Conservation (phyloP, 2,797 vertebrate species). For the Uromys caudimaculatus region DNA sequence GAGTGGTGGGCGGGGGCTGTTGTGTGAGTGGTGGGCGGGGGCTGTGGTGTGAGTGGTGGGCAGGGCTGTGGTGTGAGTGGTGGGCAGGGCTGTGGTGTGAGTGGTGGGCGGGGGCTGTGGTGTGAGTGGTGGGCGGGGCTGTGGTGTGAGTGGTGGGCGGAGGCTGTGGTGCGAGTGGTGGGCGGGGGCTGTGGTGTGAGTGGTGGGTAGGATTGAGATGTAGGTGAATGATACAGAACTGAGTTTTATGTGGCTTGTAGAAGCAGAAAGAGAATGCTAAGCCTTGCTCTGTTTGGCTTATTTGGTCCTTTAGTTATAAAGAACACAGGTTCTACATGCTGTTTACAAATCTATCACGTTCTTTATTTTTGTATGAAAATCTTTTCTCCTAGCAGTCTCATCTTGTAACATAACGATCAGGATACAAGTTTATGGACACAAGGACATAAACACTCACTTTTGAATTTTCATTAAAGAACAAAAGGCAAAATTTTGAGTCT, state of each 20-base stretch:
- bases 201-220: not conserved
- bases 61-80: too few species aligned
- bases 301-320: not conserved
- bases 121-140: not conserved
- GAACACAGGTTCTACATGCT: not conserved
- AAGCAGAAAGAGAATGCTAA: not conserved
- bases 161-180: not conserved
- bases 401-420: slow-evolving; percentile 16
- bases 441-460: not conserved
- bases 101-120: too few species aligned
- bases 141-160: not conserved
- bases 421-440: slow-evolving; percentile 37
- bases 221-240: not conserved
- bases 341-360: not conserved
- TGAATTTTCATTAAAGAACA: slow-evolving; percentile 23
- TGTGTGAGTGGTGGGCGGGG: too few species aligned
- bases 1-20: too few species aligned
- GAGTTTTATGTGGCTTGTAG: not conserved
- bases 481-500: not conserved
- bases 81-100: too few species aligned
- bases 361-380: slow-evolving; percentile 36
- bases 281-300: not conserved
- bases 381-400: not conserved
- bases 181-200: not conserved
- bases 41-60: too few species aligned